These are phyloP conservation scores for Lichenostomus cassidix DNA, from an alignment of 2,113 vertebrate species.

Conservation along the genomic window DNA sequence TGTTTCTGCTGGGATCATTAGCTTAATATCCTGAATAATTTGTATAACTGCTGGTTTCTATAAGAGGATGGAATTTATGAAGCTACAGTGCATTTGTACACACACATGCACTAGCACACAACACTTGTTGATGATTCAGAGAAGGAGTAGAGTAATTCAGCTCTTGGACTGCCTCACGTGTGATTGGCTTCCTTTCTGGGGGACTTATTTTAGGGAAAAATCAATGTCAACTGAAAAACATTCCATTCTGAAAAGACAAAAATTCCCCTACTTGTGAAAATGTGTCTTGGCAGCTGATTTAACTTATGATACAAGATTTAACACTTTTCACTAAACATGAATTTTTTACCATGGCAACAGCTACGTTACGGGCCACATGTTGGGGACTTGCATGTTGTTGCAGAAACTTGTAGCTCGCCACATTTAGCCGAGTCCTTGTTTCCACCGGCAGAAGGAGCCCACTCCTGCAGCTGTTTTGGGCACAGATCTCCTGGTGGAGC, in stretches of 20 bases:
- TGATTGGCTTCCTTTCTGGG: slow-evolving; percentile 72
- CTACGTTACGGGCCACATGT: slow-evolving; percentile 72
- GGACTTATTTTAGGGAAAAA: slow-evolving; percentile 75
- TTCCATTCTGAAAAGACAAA: slow-evolving; percentile 76
- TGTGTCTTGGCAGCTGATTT: slow-evolving; percentile 77
- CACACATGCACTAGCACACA: slow-evolving; percentile 62
- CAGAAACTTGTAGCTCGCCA: slow-evolving; percentile 68
- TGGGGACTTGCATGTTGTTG: slow-evolving; percentile 71
- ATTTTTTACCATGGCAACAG: slow-evolving; percentile 80
- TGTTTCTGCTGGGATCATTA: background rate
- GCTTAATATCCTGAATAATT: background rate
- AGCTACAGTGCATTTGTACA: slow-evolving; percentile 62
- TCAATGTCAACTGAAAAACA: slow-evolving; percentile 69
- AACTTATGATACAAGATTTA: slow-evolving; percentile 77
- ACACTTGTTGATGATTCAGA: slow-evolving; percentile 73
- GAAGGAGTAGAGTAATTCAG: slow-evolving; percentile 75
- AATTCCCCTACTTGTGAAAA: slow-evolving; percentile 77
- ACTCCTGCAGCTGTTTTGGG: background rate
- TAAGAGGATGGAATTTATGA: slow-evolving; percentile 22
- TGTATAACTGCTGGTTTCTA: background rate
- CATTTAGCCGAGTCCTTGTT: slow-evolving; percentile 67
- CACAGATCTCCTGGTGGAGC: background rate
- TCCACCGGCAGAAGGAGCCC: slow-evolving; percentile 64
- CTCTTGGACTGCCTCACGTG: slow-evolving; percentile 71
- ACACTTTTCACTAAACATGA: slow-evolving; percentile 80